Evolutionary conservation across 2,797 vertebrate genomes (phyloP).

Genomic region (Pangasius djambal): DNA sequence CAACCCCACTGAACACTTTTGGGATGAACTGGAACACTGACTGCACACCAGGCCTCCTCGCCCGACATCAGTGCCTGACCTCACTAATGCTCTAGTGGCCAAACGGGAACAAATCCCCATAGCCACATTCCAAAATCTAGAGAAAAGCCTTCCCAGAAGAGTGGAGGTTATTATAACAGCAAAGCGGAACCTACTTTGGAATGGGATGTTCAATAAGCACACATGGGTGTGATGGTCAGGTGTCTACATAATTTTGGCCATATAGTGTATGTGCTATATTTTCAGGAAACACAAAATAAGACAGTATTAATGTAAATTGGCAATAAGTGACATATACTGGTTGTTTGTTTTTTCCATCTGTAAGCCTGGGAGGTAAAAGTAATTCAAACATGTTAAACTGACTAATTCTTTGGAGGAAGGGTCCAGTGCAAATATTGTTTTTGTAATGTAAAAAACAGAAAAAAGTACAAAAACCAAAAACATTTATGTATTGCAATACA

Average conservation of each 20-base stretch:
- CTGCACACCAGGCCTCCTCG: not conserved
- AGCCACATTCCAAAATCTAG: not conserved
- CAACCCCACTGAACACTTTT: not conserved
- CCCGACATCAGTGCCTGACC: not conserved
- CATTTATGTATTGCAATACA: not conserved
- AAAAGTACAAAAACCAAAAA: not conserved
- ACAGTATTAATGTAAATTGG: no score
- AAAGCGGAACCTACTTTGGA: not conserved
- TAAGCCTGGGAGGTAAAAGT: not conserved
- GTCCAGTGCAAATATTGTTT: conserved; percentile 3
- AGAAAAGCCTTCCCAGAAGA: not conserved
- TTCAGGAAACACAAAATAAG: not conserved
- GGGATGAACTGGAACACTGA: not conserved
- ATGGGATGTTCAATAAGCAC: not conserved
- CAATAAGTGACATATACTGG: not conserved
- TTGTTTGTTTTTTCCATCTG: not conserved
- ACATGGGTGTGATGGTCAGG: not conserved
- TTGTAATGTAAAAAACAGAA: not conserved
- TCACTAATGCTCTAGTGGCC: not conserved
- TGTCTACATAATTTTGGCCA: not conserved
- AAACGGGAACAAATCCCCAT: not conserved
- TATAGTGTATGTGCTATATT: not conserved
- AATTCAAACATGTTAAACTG: not conserved
- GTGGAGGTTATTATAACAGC: not conserved
- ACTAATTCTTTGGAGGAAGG: not conserved